Conservation (phyloP, 2,888 invertebrate species). For the Cheilosia grossa region DNA sequence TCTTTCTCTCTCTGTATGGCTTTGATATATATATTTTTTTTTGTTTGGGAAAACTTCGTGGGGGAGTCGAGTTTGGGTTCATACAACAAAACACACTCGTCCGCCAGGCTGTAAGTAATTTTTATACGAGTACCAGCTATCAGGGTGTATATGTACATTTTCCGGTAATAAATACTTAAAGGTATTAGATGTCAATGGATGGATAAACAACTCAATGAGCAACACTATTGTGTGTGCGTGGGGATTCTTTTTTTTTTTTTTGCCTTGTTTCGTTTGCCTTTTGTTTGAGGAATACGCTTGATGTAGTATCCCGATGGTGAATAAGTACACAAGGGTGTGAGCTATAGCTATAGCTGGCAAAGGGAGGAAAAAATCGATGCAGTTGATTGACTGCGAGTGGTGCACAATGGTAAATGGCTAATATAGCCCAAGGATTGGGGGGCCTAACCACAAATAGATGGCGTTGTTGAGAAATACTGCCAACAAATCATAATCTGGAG, state of each 20-base stretch:
- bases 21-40: constrained; percentile 6
- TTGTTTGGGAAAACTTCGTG: constrained; percentile 19
- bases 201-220: constrained; percentile 66
- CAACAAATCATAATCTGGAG: too few species aligned
- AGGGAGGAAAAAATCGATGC: constrained; percentile 40
- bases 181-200: constrained; percentile 67
- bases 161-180: constrained; percentile 65
- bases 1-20: background rate
- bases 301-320: constrained; percentile 9
- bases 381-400: constrained; percentile 28
- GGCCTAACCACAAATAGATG: too few species aligned
- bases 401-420: too few species aligned
- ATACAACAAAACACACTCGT: constrained; percentile 9
- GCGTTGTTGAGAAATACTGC: too few species aligned
- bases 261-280: background rate
- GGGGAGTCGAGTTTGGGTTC: constrained; percentile 31
- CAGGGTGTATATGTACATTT: constrained; percentile 44
- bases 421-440: too few species aligned
- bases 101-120: constrained; percentile 36
- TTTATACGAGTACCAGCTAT: constrained; percentile 38
- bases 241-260: constrained; percentile 22
- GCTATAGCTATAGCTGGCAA: background rate
- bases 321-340: background rate
- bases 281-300: constrained; percentile 22
- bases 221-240: constrained; percentile 45